A percentile compares a stretch with the other conserved stretches of the same genome.
phyloP scores from a whole-genome alignment of 2,888 invertebrate species.

The Bombyx huttoni region DNA sequence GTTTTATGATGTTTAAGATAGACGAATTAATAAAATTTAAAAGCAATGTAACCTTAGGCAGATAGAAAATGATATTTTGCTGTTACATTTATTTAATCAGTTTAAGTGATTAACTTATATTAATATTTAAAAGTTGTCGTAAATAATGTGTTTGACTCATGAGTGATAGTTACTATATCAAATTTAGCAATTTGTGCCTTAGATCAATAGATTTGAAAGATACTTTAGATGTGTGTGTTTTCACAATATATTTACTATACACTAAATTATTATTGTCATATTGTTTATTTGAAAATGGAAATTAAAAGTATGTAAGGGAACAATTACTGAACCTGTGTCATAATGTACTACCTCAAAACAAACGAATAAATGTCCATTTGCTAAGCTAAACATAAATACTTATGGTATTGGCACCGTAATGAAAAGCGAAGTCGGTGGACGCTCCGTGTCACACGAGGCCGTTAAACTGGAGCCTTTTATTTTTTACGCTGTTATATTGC shows the following conservation, averaged over 20 bases:
- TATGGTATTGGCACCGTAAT: too few relatives aligned
- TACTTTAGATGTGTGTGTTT: conserved; percentile 46
- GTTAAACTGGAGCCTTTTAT: too few relatives aligned
- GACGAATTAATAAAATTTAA: conserved; percentile 47
- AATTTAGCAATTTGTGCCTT: conserved; percentile 65
- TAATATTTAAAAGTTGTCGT: conserved; percentile 46
- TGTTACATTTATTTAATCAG: conserved; percentile 56
- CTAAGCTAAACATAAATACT: too few relatives aligned
- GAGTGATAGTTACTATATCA: conserved; percentile 59
- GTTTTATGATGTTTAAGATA: conserved; percentile 48
- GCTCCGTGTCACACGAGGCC: too few relatives aligned
- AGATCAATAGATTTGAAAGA: conserved; percentile 47
- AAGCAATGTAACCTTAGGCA: conserved; percentile 47
- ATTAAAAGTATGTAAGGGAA: conserved; percentile 12
- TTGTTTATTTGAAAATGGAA: conserved; percentile 12
- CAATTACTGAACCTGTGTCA: too few relatives aligned
- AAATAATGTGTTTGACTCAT: conserved; percentile 38
- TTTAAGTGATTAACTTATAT: conserved; percentile 32
- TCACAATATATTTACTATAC: conserved; percentile 19
- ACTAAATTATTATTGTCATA: conserved; percentile 10
- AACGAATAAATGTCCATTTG: too few relatives aligned
- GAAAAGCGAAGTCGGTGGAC: too few relatives aligned
- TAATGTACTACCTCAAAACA: too few relatives aligned
- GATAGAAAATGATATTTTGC: conserved; percentile 59
- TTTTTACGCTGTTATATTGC: too few relatives aligned